Evolutionary conservation across 2,888 invertebrate species (phyloP).

Genomic region (Omphaloscelis lunosa): DNA sequence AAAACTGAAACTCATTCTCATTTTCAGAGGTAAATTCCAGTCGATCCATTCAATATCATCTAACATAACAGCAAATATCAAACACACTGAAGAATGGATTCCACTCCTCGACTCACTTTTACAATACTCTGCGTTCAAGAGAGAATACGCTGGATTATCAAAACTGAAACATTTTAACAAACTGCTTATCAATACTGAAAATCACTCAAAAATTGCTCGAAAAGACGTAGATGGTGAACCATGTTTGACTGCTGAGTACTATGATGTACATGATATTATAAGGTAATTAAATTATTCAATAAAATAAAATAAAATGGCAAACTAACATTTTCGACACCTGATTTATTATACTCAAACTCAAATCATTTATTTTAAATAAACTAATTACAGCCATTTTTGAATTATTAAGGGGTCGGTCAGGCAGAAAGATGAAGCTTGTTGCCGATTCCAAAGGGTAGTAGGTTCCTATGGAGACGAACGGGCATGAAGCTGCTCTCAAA

Average conservation of each 20-base stretch:
- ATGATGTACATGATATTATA: conserved; percentile 9
- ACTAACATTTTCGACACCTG: background rate
- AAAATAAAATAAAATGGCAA: no score
- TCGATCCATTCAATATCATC: conserved; percentile 41
- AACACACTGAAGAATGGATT: conserved; percentile 61
- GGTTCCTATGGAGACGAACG: background rate
- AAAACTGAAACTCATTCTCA: background rate
- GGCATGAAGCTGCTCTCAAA: background rate
- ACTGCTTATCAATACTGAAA: conserved; percentile 10
- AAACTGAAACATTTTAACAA: conserved; percentile 29
- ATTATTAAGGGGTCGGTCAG: background rate
- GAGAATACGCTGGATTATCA: conserved; percentile 42
- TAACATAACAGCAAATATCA: conserved; percentile 90
- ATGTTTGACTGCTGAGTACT: conserved; percentile 39
- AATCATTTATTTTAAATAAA: background rate
- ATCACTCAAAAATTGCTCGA: background rate
- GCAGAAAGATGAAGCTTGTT: background rate
- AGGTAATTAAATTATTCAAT: conserved; percentile 15
- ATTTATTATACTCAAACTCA: background rate
- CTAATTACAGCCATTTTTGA: background rate
- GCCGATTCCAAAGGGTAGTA: background rate
- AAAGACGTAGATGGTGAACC: conserved; percentile 23
- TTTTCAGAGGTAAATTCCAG: conserved; percentile 49
- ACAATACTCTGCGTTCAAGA: conserved; percentile 63
- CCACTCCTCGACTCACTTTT: conserved; percentile 55